Conservation (phyloP, 23 tunicate genomes). For the Corella eumyota region DNA sequence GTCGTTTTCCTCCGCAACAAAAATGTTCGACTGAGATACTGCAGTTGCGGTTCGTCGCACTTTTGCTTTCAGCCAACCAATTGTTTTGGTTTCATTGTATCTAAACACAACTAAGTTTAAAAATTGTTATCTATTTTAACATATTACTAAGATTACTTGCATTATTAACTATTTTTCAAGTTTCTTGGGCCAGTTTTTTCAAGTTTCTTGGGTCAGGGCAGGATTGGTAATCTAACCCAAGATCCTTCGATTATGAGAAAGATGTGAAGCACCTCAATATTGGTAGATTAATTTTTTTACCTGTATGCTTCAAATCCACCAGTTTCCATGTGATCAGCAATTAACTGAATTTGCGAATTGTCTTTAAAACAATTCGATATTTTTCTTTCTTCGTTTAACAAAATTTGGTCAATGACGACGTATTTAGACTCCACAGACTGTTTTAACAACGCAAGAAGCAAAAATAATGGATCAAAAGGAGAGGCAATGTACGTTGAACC, state of each 20-base stretch:
- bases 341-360: conserved; percentile 7
- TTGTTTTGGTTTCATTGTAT: conserved; percentile 59
- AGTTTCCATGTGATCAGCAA: conserved; percentile 31
- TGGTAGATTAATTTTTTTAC: no score
- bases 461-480: conserved; percentile 59
- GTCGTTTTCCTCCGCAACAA: conserved; percentile 25
- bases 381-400: conserved; percentile 9
- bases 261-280: no score
- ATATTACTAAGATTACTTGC: no score
- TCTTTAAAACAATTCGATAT: conserved; percentile 1
- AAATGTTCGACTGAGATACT: conserved; percentile 12
- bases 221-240: no score
- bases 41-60: conserved; percentile 25
- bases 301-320: conserved; percentile 45
- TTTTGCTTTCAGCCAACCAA: conserved; percentile 56
- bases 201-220: no score
- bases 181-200: no score
- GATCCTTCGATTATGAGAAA: no score
- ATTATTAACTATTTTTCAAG: background rate
- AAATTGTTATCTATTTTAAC: no score
- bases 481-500: conserved; percentile 45
- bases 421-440: conserved; percentile 27
- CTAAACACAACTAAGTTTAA: conserved; percentile 20
- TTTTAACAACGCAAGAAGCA: conserved; percentile 19
- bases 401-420: conserved; percentile 49